Conservation (phyloP, 2,888 invertebrate species). For the Temnothorax rugatulus region DNA sequence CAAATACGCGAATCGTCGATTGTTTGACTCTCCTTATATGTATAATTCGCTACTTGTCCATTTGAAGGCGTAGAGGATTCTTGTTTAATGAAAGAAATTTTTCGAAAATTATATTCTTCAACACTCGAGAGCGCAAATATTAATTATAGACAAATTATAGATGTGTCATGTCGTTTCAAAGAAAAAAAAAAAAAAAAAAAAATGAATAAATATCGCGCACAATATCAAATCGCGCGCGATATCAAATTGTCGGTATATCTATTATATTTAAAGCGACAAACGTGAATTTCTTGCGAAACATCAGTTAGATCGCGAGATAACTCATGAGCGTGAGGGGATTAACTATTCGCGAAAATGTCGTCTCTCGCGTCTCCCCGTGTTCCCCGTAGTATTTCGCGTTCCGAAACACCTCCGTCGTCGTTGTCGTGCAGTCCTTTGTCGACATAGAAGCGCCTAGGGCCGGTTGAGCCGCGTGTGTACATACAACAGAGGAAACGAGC, state of each 20-base stretch:
- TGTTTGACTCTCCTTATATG: neutral
- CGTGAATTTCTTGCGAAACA: neutral
- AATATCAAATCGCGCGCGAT: neutral
- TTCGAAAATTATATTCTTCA: neutral
- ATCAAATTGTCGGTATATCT: neutral
- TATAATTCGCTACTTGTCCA: neutral
- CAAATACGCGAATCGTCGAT: neutral
- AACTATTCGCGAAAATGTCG: constrained; percentile 30
- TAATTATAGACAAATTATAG: neutral
- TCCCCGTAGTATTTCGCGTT: constrained; percentile 59
- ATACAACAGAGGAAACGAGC: constrained; percentile 71
- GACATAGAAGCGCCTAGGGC: constrained; percentile 72
- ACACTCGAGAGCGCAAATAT: neutral
- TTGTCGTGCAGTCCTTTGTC: constrained; percentile 43
- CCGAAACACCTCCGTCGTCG: constrained; percentile 68
- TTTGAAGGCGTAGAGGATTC: neutral
- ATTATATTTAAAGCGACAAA: neutral
- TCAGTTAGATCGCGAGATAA: neutral
- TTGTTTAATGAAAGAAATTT: neutral
- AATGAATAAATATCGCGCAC: neutral
- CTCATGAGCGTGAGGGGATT: neutral
- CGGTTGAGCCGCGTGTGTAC: constrained; percentile 71
- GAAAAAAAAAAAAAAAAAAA: too few species aligned
- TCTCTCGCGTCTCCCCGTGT: constrained; percentile 32
- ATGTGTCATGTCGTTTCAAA: neutral